Percentiles rank a stretch among this genome's conserved stretches.
These are phyloP conservation scores for Strigamia crassipes DNA, from an alignment of 2,888 invertebrate species.

Conservation along the genomic window DNA sequence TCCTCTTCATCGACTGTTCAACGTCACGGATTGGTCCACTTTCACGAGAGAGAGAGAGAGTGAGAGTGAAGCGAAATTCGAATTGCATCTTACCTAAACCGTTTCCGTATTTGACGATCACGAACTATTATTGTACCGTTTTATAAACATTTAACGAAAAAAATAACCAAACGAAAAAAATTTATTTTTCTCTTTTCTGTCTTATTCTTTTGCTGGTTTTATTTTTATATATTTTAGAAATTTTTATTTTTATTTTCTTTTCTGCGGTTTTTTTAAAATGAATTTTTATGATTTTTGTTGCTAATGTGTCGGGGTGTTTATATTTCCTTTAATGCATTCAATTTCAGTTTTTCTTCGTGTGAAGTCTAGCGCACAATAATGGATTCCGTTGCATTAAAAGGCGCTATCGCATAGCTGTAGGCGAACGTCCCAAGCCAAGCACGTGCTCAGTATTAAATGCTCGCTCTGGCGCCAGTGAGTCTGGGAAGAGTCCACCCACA, in stretches of 20 bases:
- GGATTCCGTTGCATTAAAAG: background rate
- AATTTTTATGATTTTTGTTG: background rate
- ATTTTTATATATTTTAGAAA: too few relatives aligned
- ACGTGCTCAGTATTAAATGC: slow-evolving; percentile 21
- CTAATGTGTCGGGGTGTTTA: background rate
- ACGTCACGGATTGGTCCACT: background rate
- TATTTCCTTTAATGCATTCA: background rate
- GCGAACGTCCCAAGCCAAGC: background rate
- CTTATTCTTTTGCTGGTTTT: too few relatives aligned
- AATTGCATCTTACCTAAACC: slow-evolving; percentile 7
- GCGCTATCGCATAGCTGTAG: background rate
- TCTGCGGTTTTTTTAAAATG: background rate
- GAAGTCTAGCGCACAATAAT: background rate
- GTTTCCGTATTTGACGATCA: slow-evolving; percentile 8
- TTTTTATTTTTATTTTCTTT: too few relatives aligned
- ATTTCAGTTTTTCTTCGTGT: background rate
- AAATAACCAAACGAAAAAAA: too few relatives aligned
- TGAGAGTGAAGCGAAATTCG: background rate
- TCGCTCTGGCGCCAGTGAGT: slow-evolving; percentile 4
- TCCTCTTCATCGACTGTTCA: slow-evolving; percentile 17
- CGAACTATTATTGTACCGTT: background rate
- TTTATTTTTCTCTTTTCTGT: too few relatives aligned
- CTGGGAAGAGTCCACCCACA: slow-evolving; percentile 16
- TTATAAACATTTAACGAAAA: too few relatives aligned
- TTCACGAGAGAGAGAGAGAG: background rate